Conservation (phyloP, 2,888 invertebrate species). For the Diarsia rubi region DNA sequence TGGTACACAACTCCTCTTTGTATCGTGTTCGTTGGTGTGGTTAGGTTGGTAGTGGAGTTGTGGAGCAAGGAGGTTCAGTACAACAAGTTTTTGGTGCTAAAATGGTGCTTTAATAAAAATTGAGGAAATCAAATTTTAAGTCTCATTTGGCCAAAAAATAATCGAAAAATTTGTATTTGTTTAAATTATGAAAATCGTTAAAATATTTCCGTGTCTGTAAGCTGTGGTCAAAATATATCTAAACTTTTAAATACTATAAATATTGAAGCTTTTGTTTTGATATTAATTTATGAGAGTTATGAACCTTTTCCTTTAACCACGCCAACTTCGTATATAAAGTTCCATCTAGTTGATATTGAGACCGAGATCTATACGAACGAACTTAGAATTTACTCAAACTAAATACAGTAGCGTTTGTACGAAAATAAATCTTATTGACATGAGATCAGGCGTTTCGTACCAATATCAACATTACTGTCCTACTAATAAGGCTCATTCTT, state of each 20-base stretch:
- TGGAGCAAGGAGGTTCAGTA: conserved; percentile 11
- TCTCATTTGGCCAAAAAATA: not conserved
- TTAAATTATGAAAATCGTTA: not conserved
- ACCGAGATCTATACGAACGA: not conserved
- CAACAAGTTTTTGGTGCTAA: conserved; percentile 39
- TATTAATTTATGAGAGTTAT: not conserved
- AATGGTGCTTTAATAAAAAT: conserved; percentile 21
- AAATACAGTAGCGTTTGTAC: not conserved
- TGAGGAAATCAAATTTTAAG: not conserved
- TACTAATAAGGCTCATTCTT: not conserved
- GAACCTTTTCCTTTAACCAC: not conserved
- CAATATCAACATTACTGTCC: not conserved
- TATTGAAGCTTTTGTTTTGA: not conserved
- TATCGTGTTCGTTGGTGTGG: conserved; percentile 34
- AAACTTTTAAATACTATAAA: not conserved
- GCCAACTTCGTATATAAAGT: conserved; percentile 28
- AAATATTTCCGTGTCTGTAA: not conserved
- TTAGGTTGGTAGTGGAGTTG: conserved; percentile 18
- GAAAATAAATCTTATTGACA: not conserved
- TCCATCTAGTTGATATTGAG: conserved; percentile 43
- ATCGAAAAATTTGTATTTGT: too few relatives aligned
- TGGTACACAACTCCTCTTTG: not conserved
- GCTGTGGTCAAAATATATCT: not conserved
- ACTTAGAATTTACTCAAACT: not conserved
- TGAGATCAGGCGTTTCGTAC: not conserved